Conservation (phyloP, 2,113 vertebrate species). For the Hipposideros armiger region DNA sequence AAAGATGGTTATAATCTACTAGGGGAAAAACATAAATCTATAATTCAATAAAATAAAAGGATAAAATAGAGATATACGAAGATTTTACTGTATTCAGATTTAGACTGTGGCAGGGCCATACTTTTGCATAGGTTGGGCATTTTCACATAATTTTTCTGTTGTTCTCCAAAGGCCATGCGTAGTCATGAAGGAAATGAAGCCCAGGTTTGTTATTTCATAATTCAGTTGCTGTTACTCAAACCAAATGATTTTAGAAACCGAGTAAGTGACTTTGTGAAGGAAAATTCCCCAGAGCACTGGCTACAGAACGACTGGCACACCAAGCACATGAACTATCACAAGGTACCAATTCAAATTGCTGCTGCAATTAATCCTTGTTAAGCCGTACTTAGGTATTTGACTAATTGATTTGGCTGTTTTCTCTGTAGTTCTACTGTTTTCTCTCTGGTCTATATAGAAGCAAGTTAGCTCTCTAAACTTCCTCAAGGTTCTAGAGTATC, state of each 20-base stretch:
- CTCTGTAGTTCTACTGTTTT: neutral
- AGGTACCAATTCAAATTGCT: conserved; percentile 87
- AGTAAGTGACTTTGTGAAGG: conserved; percentile 99
- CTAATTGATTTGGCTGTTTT: neutral
- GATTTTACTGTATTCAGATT: neutral
- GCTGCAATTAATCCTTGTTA: neutral
- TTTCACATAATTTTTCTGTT: conserved; percentile 26
- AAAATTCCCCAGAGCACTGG: conserved; percentile 99
- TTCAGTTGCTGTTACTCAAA: conserved; percentile 97
- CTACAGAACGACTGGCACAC: conserved; percentile 99
- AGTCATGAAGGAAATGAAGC: conserved; percentile 99
- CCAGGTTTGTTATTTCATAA: conserved; percentile 99
- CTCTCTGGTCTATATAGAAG: neutral
- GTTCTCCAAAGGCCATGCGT: conserved; percentile 94
- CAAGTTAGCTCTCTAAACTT: neutral
- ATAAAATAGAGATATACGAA: neutral
- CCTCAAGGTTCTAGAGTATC: neutral
- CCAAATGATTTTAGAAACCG: conserved; percentile 99
- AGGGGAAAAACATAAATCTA: neutral
- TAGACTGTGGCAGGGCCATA: neutral
- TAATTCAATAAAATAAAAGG: neutral
- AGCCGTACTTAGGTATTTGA: neutral
- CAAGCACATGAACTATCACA: conserved; percentile 99
- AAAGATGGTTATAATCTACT: neutral
- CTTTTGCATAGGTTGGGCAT: neutral